Percentiles rank a stretch among this genome's conserved stretches.
Conservation (phyloP, 2,797 vertebrate genomes). For the Jordanella pulchra region DNA sequence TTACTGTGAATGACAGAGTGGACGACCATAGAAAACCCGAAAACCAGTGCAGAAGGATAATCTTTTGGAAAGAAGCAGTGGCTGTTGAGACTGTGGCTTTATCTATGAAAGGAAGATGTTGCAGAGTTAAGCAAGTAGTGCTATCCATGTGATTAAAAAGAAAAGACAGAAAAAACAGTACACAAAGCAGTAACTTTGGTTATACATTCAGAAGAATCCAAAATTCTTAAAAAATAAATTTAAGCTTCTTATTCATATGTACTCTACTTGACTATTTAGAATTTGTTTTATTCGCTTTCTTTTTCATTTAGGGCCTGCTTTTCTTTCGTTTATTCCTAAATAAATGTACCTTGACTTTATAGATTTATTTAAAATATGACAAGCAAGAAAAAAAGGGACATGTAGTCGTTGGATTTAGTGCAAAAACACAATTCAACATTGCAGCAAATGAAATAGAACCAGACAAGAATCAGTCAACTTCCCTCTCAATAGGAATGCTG, state of each 20-base stretch:
- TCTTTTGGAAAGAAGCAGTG: too few relatives aligned
- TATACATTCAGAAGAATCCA: neutral
- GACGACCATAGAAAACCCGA: too few relatives aligned
- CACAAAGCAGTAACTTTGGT: neutral
- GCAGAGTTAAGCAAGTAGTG: too few relatives aligned
- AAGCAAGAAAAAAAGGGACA: neutral
- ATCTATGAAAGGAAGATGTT: too few relatives aligned
- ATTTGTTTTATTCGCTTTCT: neutral
- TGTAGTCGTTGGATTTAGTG: neutral
- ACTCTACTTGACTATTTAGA: neutral
- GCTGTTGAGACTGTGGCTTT: too few relatives aligned
- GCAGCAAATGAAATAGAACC: neutral
- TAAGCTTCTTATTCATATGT: neutral
- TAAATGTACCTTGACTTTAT: neutral
- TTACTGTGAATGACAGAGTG: too few relatives aligned
- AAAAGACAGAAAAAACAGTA: too few relatives aligned
- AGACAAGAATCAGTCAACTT: neutral
- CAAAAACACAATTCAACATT: neutral
- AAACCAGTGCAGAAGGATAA: too few relatives aligned
- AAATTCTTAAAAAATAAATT: neutral
- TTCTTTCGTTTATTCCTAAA: neutral
- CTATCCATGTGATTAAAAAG: too few relatives aligned
- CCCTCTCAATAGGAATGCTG: neutral
- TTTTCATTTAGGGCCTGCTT: neutral
- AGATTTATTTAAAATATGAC: neutral